Base-by-base conservation (phyloP, 23 tunicate species). In the Botrylloides violaceus region DNA sequence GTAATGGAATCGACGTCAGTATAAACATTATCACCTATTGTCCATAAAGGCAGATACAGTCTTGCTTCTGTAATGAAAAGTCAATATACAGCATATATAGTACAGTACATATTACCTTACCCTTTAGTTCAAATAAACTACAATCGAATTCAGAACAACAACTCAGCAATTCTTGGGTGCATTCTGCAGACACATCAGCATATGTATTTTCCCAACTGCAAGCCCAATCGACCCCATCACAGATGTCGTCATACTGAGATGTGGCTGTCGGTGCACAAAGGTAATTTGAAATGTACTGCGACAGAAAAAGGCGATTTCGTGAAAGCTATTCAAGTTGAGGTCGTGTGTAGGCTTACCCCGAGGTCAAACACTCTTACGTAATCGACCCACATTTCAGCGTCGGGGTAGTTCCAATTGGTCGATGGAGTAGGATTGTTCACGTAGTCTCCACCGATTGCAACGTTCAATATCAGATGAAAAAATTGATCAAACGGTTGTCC, bases 311-410 rank as follows among this genome's bases (percentile, higher is more conserved):
- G n/a, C n/a, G n/a, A n/a, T n/a, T n/a, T n/a, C n/a, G n/a, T n/a
- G n/a, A n/a, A n/a, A n/a, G n/a, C n/a, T n/a, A n/a, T n/a, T n/a
- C n/a, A n/a, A n/a, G n/a, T n/a, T n/a, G n/a, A n/a, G n/a, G n/a
- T n/a, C n/a, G n/a, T 43, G 53, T 9, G 53, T 43, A 20, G 20
- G 12, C 66, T 23, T 32, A 87, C 96, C 75, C 76, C 87, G 2
- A 88, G 59, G 12, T 86, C 76, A 33, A 77, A 77, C 9, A 81
- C 81, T 77, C 68, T 72, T 2, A 93, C 98, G 74, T 81, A 93
- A 59, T 93, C 98, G 39, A 93, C 94, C 84, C 65, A 61, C 98
- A 93, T 93, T 39, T 86, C 89, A 1, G 98, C 98, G 20, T 77
- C 81, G 12, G 98, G 98, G 49, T 93, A 93, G 49, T 81, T 60